These are phyloP conservation scores for Muschampia plurimacula DNA, from an alignment of 2,888 invertebrate species.

Conservation along the genomic window DNA sequence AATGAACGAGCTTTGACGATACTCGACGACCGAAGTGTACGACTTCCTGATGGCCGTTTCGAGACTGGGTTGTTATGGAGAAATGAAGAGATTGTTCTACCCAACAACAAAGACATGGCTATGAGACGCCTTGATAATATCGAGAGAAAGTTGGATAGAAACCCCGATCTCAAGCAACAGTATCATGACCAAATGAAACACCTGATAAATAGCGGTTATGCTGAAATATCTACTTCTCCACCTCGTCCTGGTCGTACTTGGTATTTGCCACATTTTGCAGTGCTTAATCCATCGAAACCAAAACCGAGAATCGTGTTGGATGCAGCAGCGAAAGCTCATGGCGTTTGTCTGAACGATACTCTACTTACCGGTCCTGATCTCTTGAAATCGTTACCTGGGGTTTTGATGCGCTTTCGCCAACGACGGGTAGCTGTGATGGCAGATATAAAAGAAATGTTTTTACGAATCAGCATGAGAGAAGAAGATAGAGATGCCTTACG, in stretches of 20 bases:
- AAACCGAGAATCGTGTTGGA: not conserved
- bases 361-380: slow-evolving; percentile 1
- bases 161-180: not conserved
- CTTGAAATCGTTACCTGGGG: not conserved
- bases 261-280: not conserved
- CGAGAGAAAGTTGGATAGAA: not conserved
- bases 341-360: not conserved
- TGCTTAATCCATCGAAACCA: not conserved
- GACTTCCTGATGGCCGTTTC: not conserved
- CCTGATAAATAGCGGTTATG: not conserved
- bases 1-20: not conserved
- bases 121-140: not conserved
- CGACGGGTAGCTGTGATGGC: not conserved
- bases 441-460: not conserved
- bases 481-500: not conserved
- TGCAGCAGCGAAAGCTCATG: not conserved
- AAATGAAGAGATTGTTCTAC: not conserved
- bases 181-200: not conserved
- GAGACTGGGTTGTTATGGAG: not conserved
- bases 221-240: not conserved
- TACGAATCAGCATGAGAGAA: not conserved
- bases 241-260: not conserved
- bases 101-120: not conserved
- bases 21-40: not conserved
- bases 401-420: not conserved